These are phyloP conservation scores for Crambe crambe DNA, from an alignment of 37 sponge, comb jelly and placozoan genomes.

Conservation along the genomic window DNA sequence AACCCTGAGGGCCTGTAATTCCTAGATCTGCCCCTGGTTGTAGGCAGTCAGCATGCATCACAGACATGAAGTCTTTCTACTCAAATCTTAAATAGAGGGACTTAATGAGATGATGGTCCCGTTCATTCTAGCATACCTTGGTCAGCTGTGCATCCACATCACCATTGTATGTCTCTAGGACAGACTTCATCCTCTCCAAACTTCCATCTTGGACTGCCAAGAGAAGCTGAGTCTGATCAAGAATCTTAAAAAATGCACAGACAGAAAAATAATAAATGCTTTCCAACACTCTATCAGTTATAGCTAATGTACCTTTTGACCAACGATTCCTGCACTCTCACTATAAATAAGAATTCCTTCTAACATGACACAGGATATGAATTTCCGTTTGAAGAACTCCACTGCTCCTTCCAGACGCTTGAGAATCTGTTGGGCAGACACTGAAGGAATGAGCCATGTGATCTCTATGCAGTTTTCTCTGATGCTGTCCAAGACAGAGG, in stretches of 20 bases:
- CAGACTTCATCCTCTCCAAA: not conserved
- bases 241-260: not conserved
- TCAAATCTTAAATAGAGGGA: too few relatives aligned
- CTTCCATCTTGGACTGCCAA: conserved; percentile 12
- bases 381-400: not conserved
- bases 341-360: not conserved
- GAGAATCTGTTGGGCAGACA: not conserved
- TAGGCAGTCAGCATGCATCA: too few relatives aligned
- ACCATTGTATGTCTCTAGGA: not conserved
- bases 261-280: too few relatives aligned
- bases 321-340: not conserved
- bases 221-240: not conserved
- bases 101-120: too few relatives aligned
- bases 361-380: not conserved
- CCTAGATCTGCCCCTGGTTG: too few relatives aligned
- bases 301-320: not conserved
- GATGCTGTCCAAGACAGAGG: conserved; percentile 1
- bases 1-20: too few relatives aligned
- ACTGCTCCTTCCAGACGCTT: not conserved
- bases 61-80: too few relatives aligned
- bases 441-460: conserved; percentile 12
- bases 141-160: not conserved
- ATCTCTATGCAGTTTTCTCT: not conserved
- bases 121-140: not conserved
- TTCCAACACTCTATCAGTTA: too few relatives aligned